phyloP scores from a whole-genome alignment of 2,113 vertebrate genomes.

The Tympanuchus pallidicinctus region DNA sequence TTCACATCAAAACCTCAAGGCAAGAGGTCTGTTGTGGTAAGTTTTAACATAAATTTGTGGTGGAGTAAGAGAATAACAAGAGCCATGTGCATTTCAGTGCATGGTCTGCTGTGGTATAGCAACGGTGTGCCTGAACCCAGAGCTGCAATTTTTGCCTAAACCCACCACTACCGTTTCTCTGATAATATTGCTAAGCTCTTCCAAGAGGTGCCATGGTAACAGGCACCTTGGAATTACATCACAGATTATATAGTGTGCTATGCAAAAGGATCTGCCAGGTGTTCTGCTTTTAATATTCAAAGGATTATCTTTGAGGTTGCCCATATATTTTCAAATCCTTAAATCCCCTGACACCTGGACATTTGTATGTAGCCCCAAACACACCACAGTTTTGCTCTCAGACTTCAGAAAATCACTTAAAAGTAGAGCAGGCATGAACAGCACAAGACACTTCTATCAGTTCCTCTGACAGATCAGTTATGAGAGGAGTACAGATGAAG shows the following conservation, averaged over 20 bases:
- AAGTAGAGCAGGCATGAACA: not conserved
- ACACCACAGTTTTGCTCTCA: not conserved
- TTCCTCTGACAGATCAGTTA: not conserved
- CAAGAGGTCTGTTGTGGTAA: not conserved
- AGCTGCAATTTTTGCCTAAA: not conserved
- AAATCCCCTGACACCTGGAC: not conserved
- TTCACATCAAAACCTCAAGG: not conserved
- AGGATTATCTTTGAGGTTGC: not conserved
- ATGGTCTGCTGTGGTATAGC: not conserved
- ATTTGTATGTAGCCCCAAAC: not conserved
- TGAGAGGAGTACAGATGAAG: not conserved
- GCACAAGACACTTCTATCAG: not conserved
- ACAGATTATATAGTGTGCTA: not conserved
- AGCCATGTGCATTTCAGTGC: not conserved
- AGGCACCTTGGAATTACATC: slow-evolving; percentile 24
- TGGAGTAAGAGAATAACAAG: not conserved
- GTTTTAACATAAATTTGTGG: not conserved
- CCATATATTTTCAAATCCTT: slow-evolving; percentile 31
- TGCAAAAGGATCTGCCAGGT: slow-evolving; percentile 1
- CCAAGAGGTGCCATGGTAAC: slow-evolving; percentile 57
- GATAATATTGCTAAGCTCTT: slow-evolving; percentile 13
- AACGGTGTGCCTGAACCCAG: not conserved
- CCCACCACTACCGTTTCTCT: not conserved
- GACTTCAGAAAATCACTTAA: not conserved
- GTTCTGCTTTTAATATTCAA: slow-evolving; percentile 33